Percentiles rank a stretch among this genome's conserved stretches.
Conservation (phyloP, 2,797 vertebrate species). For the Bovichtus variegatus region DNA sequence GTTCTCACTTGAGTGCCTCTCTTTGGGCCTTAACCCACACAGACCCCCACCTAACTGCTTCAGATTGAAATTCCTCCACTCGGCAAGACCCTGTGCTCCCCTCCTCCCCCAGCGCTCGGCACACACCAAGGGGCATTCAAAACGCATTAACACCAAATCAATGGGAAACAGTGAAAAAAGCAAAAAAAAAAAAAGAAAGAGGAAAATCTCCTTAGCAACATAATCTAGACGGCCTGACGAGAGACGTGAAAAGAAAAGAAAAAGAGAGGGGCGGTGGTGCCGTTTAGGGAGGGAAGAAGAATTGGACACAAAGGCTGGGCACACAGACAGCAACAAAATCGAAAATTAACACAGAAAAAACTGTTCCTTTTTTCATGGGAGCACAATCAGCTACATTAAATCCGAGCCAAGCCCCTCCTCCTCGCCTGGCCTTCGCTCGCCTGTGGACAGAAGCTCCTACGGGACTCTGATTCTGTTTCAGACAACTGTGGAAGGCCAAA, state of each 20-base stretch:
- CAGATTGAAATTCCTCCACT: constrained; percentile 98
- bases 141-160: constrained; percentile 99
- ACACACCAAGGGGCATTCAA: constrained; percentile 99
- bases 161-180: constrained; percentile 98
- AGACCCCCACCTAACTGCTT: constrained; percentile 93
- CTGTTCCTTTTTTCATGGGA: constrained; percentile 96
- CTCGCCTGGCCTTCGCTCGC: constrained; percentile 22
- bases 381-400: constrained; percentile 97
- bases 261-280: constrained; percentile 90
- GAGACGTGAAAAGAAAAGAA: constrained; percentile 83
- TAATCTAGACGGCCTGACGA: constrained; percentile 95
- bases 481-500: constrained; percentile 5
- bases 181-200: constrained; percentile 73
- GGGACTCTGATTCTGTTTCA: constrained; percentile 20
- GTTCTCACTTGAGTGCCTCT: constrained; percentile 99
- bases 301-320: constrained; percentile 91
- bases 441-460: constrained; percentile 23
- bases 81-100: constrained; percentile 89
- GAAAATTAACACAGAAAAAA: constrained; percentile 99
- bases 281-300: constrained; percentile 91
- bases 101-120: constrained; percentile 89
- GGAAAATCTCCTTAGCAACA: constrained; percentile 99
- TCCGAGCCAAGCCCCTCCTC: constrained; percentile 71
- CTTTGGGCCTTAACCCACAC: constrained; percentile 92
- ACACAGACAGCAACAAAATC: constrained; percentile 94